Evolutionary conservation across 2,113 vertebrate species (phyloP).

Genomic region (Athene cunicularia): DNA sequence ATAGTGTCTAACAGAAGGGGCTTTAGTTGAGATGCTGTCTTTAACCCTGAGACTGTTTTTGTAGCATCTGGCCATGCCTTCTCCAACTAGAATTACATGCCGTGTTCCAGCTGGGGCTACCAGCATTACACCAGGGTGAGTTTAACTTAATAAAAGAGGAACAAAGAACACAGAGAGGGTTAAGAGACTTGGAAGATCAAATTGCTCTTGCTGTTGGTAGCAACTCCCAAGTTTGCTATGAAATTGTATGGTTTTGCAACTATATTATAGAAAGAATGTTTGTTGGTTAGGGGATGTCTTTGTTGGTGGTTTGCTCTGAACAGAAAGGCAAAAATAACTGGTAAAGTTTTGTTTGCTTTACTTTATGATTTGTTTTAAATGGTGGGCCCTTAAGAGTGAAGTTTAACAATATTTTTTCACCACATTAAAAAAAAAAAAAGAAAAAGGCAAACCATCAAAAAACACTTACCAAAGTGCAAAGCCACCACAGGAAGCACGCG

Average conservation of each 20-base stretch:
- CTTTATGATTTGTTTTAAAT: background rate
- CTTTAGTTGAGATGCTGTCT: background rate
- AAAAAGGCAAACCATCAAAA: slow-evolving; percentile 8
- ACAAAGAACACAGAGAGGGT: background rate
- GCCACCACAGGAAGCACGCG: background rate
- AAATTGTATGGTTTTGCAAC: background rate
- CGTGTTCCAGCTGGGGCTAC: fast-evolving
- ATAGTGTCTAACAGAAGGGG: too few species aligned
- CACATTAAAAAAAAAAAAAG: background rate
- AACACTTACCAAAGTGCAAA: slow-evolving; percentile 28
- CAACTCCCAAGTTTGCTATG: background rate
- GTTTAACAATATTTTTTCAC: background rate
- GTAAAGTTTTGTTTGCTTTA: background rate
- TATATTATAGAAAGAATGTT: fast-evolving
- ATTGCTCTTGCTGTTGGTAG: background rate
- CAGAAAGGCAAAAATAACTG: background rate
- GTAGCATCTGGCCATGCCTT: background rate
- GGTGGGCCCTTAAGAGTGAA: background rate
- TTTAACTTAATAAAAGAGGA: background rate
- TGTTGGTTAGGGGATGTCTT: background rate
- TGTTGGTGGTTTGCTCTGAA: background rate
- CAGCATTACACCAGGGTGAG: background rate
- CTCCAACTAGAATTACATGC: background rate
- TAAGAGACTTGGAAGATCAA: background rate
- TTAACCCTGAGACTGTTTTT: background rate